phyloP scores from a whole-genome alignment of 2,888 invertebrate genomes.

The Pemphredon lugubris region DNA sequence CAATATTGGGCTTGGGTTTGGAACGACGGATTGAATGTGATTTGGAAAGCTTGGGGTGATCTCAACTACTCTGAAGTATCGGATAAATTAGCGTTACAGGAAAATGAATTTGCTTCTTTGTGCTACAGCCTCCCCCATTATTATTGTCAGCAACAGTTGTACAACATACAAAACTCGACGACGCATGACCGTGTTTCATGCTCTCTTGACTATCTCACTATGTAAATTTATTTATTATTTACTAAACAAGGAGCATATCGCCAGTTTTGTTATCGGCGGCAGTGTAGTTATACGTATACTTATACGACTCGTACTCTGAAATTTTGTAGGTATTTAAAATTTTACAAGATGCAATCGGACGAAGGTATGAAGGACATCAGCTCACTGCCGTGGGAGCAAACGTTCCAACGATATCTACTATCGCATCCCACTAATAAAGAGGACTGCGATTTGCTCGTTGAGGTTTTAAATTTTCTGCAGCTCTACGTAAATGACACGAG shows the following conservation, averaged over 20 bases:
- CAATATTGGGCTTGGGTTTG: slow-evolving; percentile 77
- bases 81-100: slow-evolving; percentile 68
- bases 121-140: slow-evolving; percentile 83
- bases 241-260: no score
- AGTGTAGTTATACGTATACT: neutral
- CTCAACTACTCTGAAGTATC: slow-evolving; percentile 63
- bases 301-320: neutral
- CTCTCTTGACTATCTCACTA: slow-evolving; percentile 83
- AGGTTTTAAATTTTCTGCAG: slow-evolving; percentile 80
- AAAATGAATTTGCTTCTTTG: slow-evolving; percentile 82
- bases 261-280: no score
- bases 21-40: slow-evolving; percentile 66
- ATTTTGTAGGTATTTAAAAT: slow-evolving; percentile 81
- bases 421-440: slow-evolving; percentile 86
- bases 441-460: slow-evolving; percentile 84
- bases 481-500: slow-evolving; percentile 71
- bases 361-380: slow-evolving; percentile 77
- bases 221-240: slow-evolving; percentile 79
- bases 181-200: slow-evolving; percentile 84
- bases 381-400: slow-evolving; percentile 85
- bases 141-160: slow-evolving; percentile 83
- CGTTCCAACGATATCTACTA: slow-evolving; percentile 84
- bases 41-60: slow-evolving; percentile 68
- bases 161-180: slow-evolving; percentile 85
- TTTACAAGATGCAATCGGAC: slow-evolving; percentile 77